A percentile compares a stretch with the other conserved stretches of the same genome.
Conservation (phyloP, 2,113 vertebrate genomes). For the Chrysemys picta region DNA sequence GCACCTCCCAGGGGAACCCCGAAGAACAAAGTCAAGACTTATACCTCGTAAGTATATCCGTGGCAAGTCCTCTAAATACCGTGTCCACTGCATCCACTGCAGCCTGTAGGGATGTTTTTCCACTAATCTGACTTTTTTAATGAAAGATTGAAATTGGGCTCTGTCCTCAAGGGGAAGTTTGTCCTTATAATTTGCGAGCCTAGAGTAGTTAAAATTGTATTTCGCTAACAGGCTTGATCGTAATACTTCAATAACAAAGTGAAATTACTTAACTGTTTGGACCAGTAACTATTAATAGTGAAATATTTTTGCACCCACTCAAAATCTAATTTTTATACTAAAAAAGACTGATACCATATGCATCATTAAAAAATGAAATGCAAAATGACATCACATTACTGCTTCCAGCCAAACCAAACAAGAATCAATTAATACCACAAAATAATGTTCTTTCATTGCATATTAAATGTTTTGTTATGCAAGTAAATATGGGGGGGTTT, state of each 20-base stretch:
- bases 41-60: too few relatives aligned
- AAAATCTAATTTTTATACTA: background rate
- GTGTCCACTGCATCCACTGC: too few relatives aligned
- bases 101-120: too few relatives aligned
- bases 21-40: too few relatives aligned
- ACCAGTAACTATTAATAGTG: background rate
- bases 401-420: background rate
- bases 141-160: too few relatives aligned
- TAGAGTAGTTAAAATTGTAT: too few relatives aligned
- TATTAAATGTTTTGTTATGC: background rate
- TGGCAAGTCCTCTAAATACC: too few relatives aligned
- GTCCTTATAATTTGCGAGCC: too few relatives aligned
- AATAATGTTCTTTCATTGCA: background rate
- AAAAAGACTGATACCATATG: background rate
- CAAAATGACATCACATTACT: background rate
- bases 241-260: background rate
- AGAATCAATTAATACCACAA: background rate
- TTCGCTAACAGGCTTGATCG: background rate
- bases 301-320: background rate
- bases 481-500: background rate
- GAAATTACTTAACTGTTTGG: background rate
- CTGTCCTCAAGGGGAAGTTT: too few relatives aligned
- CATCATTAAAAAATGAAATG: background rate
- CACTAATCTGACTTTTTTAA: too few relatives aligned
- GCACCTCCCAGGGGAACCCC: too few relatives aligned